Conservation (phyloP, 2,113 vertebrate species). For the Centropus unirufus region DNA sequence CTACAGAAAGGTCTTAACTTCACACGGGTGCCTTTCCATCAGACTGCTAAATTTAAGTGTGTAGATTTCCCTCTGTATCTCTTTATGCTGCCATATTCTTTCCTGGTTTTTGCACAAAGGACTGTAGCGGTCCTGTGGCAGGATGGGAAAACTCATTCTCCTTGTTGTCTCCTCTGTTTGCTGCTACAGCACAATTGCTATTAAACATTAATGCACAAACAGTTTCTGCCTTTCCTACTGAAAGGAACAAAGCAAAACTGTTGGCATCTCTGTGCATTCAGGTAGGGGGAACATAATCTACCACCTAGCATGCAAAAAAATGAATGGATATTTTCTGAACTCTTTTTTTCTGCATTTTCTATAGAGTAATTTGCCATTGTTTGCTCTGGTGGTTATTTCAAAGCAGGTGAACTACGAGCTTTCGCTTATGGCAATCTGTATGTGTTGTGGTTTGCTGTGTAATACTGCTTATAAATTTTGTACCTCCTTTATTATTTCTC, state of each 20-base stretch:
- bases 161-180: not conserved
- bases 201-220: not conserved
- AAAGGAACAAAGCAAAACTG: not conserved
- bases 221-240: not conserved
- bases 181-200: not conserved
- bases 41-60: not conserved
- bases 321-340: not conserved
- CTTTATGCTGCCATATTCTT: not conserved
- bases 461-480: not conserved
- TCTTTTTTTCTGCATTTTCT: not conserved
- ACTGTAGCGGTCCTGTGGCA: not conserved
- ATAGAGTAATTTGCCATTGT: not conserved
- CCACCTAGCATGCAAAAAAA: not conserved
- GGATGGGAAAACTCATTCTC: not conserved
- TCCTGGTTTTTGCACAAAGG: not conserved
- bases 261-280: not conserved
- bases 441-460: not conserved
- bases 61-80: not conserved
- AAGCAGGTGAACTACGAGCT: not conserved
- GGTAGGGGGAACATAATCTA: not conserved
- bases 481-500: not conserved
- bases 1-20: not conserved
- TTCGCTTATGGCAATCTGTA: not conserved
- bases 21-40: not conserved
- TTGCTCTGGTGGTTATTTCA: not conserved